These are phyloP conservation scores for Pionites leucogaster DNA, from an alignment of 2,113 vertebrate species.

Conservation along the genomic window DNA sequence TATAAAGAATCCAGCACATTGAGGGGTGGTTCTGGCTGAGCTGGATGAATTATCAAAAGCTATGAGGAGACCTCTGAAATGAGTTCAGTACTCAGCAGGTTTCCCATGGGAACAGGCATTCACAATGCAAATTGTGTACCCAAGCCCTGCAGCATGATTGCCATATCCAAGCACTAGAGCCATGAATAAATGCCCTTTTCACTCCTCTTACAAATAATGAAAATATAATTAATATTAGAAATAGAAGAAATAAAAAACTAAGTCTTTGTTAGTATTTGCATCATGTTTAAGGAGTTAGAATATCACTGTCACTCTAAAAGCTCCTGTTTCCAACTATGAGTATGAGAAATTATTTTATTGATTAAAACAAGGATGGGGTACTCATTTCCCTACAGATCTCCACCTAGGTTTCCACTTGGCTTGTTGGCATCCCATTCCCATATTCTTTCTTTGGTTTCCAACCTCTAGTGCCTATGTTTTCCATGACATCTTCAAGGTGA, in stretches of 20 bases:
- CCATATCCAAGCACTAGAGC: not conserved
- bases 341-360: not conserved
- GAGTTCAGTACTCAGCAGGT: not conserved
- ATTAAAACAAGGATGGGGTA: not conserved
- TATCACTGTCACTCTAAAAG: not conserved
- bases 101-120: conserved; percentile 47
- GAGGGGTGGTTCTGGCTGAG: not conserved
- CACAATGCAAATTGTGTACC: conserved; percentile 22
- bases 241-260: not conserved
- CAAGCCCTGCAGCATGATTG: not conserved
- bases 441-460: not conserved
- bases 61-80: not conserved
- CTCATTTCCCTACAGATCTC: not conserved
- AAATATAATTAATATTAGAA: not conserved
- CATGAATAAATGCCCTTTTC: not conserved
- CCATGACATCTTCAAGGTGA: not conserved
- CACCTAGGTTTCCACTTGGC: rapidly evolving
- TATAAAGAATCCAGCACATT: not conserved
- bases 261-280: not conserved
- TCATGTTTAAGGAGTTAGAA: not conserved
- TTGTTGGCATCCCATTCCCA: not conserved
- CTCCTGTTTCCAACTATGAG: not conserved
- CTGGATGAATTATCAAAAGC: not conserved
- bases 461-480: not conserved
- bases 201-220: not conserved